phyloP scores from a whole-genome alignment of 1,140 invertebrate genomes.

The Penaeus vannamei region DNA sequence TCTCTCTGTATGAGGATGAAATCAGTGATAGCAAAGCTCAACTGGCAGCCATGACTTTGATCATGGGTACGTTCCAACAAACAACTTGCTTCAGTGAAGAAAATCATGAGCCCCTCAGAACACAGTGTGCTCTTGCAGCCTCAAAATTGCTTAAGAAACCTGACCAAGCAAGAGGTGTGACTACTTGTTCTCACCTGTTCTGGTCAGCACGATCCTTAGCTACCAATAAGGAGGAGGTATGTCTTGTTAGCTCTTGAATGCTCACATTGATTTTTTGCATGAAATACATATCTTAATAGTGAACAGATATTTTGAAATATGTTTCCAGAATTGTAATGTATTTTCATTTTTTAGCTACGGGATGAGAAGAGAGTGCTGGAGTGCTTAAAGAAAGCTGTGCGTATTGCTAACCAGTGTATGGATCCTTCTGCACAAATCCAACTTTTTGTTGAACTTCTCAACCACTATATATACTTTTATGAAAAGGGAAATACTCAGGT shows the following conservation, averaged over 20 bases:
- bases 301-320: no score
- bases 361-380: constrained; percentile 94
- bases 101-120: constrained; percentile 96
- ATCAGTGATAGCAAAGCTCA: constrained; percentile 98
- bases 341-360: constrained; percentile 77
- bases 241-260: constrained; percentile 63
- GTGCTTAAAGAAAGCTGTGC: constrained; percentile 95
- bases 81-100: constrained; percentile 95
- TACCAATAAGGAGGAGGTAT: constrained; percentile 80
- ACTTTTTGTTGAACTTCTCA: constrained; percentile 93
- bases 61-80: constrained; percentile 93
- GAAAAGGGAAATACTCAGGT: constrained; percentile 92
- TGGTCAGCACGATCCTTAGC: constrained; percentile 90
- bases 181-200: constrained; percentile 93
- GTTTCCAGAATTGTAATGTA: not conserved
- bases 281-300: no score
- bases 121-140: constrained; percentile 93
- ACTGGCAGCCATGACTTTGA: constrained; percentile 93
- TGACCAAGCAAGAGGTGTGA: constrained; percentile 94
- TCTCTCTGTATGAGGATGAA: constrained; percentile 98
- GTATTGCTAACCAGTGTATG: constrained; percentile 97
- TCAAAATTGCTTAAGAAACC: constrained; percentile 97
- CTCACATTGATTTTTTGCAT: not conserved
- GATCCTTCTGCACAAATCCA: constrained; percentile 97
- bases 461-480: constrained; percentile 95